These are phyloP conservation scores for Catocala fraxini DNA, from an alignment of 2,888 invertebrate species.

Conservation along the genomic window DNA sequence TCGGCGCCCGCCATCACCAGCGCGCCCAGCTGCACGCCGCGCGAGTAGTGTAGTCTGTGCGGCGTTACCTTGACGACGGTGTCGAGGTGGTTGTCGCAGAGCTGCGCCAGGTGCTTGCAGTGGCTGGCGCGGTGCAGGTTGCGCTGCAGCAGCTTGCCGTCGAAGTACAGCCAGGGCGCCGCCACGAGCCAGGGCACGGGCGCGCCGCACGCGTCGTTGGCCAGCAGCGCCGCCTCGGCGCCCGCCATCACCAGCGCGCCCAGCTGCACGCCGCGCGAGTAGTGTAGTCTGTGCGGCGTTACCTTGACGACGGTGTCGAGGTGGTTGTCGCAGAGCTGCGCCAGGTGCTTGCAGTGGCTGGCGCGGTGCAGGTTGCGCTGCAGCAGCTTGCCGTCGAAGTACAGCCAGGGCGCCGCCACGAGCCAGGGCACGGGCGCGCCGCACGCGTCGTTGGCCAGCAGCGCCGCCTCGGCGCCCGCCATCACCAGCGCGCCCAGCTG, in stretches of 20 bases:
- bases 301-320: slow-evolving; percentile 94
- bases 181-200: slow-evolving; percentile 97
- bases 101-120: slow-evolving; percentile 92
- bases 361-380: slow-evolving; percentile 95
- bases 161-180: slow-evolving; percentile 97
- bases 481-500: slow-evolving; percentile 66
- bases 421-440: slow-evolving; percentile 97
- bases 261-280: slow-evolving; percentile 88
- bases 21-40: slow-evolving; percentile 95
- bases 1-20: slow-evolving; percentile 97
- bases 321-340: slow-evolving; percentile 94
- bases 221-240: slow-evolving; percentile 94
- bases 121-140: slow-evolving; percentile 93
- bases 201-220: slow-evolving; percentile 97
- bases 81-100: slow-evolving; percentile 94
- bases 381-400: slow-evolving; percentile 97
- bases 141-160: slow-evolving; percentile 96
- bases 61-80: slow-evolving; percentile 90
- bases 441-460: slow-evolving; percentile 97
- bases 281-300: background rate
- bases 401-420: slow-evolving; percentile 97
- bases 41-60: slow-evolving; percentile 73
- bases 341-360: slow-evolving; percentile 91
- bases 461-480: slow-evolving; percentile 90
- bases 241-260: slow-evolving; percentile 66